phyloP scores from a whole-genome alignment of 2,113 vertebrate species.

The Petromus typicus region DNA sequence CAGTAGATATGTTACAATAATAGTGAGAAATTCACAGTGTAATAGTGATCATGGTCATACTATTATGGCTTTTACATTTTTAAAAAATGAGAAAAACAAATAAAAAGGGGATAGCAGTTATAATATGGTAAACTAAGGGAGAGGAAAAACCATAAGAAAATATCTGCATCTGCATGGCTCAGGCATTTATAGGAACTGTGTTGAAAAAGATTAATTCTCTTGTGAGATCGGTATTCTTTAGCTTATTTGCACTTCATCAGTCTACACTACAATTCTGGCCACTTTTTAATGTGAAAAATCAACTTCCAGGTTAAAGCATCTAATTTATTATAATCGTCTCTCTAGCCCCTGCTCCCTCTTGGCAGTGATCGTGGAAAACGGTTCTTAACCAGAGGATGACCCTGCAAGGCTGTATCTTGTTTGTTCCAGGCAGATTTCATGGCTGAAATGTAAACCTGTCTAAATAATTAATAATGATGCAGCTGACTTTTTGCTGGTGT shows the following conservation, averaged over 20 bases:
- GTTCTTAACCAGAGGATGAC: not conserved
- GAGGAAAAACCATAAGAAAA: not conserved
- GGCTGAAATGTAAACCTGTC: not conserved
- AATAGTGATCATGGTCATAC: not conserved
- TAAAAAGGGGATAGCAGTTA: not conserved
- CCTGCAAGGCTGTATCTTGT: not conserved
- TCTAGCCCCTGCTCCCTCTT: no score
- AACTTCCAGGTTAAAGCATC: not conserved
- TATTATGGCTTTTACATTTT: not conserved
- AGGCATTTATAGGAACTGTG: not conserved
- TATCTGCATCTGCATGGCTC: not conserved
- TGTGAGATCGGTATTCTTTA: not conserved
- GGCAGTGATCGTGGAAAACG: not conserved
- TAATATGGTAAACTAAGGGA: not conserved
- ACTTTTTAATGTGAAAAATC: not conserved
- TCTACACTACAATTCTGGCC: not conserved
- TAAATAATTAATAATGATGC: not conserved
- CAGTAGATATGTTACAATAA: not conserved
- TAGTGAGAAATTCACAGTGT: not conserved
- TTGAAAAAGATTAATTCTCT: not conserved
- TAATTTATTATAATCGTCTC: not conserved
- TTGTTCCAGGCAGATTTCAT: not conserved
- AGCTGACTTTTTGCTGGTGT: not conserved
- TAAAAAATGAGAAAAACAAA: not conserved
- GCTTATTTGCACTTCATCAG: rapidly evolving